Evolutionary conservation across 2,113 vertebrate genomes (phyloP).

Genomic region (Scytalopus superciliaris): DNA sequence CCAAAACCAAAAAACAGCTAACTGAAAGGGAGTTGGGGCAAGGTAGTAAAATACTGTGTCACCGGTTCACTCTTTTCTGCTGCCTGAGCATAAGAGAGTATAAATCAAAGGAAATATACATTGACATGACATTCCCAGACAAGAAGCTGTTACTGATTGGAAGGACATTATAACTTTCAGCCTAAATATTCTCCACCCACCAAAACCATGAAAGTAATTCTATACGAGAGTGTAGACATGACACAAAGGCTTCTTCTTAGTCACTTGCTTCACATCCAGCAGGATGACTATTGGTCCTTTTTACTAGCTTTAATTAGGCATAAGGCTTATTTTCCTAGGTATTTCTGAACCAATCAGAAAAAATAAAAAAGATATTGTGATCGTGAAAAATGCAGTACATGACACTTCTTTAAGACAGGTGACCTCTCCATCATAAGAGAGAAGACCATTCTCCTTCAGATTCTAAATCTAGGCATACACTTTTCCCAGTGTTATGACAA

Average conservation of each 20-base stretch:
- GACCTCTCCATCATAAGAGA: accelerated
- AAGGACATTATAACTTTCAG: not conserved
- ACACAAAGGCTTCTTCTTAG: not conserved
- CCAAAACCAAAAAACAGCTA: not conserved
- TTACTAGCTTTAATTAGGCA: not conserved
- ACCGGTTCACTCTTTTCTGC: not conserved
- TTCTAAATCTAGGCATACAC: not conserved
- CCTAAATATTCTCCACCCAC: not conserved
- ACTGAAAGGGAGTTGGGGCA: accelerated
- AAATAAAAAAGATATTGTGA: not conserved
- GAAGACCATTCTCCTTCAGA: not conserved
- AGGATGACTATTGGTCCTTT: accelerated
- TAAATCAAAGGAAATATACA: not conserved
- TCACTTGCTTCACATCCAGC: not conserved
- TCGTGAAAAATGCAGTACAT: not conserved
- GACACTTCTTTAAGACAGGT: not conserved
- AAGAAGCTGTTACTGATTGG: not conserved
- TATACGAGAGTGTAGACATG: not conserved
- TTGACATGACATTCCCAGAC: not conserved
- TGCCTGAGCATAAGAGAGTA: accelerated
- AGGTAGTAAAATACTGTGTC: not conserved
- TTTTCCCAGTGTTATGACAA: not conserved
- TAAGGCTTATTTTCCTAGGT: not conserved
- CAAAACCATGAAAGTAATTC: not conserved
- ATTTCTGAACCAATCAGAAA: not conserved